These are phyloP conservation scores for Orthosia cruda DNA, from an alignment of 2,888 invertebrate species.

Conservation along the genomic window DNA sequence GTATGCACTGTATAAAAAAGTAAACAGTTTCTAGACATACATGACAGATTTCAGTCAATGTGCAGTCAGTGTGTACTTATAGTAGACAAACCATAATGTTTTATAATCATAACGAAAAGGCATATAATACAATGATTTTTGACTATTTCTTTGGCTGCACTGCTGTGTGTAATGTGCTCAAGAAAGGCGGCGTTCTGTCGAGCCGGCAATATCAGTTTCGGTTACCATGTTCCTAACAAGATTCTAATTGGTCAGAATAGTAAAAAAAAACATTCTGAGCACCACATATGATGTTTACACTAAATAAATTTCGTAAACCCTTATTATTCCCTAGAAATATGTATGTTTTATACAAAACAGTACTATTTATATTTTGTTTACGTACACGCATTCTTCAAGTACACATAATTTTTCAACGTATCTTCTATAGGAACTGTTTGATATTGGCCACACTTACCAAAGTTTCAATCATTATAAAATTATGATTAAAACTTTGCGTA, in stretches of 20 bases:
- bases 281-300: not conserved
- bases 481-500: slow-evolving; percentile 16
- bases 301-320: not conserved
- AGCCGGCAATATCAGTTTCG: not conserved
- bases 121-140: not conserved
- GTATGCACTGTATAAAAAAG: no score
- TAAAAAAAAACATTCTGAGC: not conserved
- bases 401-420: not conserved
- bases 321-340: not conserved
- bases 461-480: not conserved
- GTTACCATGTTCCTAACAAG: not conserved
- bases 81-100: not conserved
- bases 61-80: no score
- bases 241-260: not conserved
- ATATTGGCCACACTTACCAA: not conserved
- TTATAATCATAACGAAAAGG: not conserved
- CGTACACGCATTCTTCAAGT: not conserved
- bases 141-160: not conserved
- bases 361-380: slow-evolving; percentile 6
- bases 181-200: not conserved
- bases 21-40: no score
- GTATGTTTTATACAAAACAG: not conserved
- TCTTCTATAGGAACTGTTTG: not conserved
- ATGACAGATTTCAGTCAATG: no score
- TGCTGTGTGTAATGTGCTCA: no score